phyloP scores from a whole-genome alignment of 1,140 invertebrate species.

The Formica exsecta region DNA sequence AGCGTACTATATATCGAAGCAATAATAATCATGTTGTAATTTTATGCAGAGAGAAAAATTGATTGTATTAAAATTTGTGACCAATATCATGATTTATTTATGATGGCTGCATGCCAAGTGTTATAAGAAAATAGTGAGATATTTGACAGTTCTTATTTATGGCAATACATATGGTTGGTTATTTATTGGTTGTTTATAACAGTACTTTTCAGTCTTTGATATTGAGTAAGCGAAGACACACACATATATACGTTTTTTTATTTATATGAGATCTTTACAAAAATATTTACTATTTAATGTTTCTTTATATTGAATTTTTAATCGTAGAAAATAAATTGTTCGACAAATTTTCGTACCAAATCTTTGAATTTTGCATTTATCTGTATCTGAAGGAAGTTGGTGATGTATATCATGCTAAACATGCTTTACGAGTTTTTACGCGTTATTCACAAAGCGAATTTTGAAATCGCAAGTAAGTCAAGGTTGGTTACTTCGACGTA shows the following conservation, averaged over 20 bases:
- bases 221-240: conserved; percentile 45
- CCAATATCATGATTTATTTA: conserved; percentile 58
- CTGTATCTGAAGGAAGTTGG: background rate
- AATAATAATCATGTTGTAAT: conserved; percentile 5
- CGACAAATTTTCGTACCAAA: background rate
- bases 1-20: background rate
- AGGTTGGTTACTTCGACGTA: conserved; percentile 66
- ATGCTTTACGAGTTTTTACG: conserved; percentile 48
- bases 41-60: conserved; percentile 1
- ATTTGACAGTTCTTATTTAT: conserved; percentile 41
- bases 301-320: background rate
- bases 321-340: background rate
- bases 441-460: conserved; percentile 53
- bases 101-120: conserved; percentile 73
- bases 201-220: conserved; percentile 68
- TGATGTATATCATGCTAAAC: background rate
- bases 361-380: background rate
- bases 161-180: conserved; percentile 57
- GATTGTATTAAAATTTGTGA: conserved; percentile 46
- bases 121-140: conserved; percentile 75
- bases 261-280: background rate
- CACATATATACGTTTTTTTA: no score
- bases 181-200: conserved; percentile 76
- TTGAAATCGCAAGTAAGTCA: conserved; percentile 68
- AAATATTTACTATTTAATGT: background rate